Percentiles rank a stretch among this genome's conserved stretches.
Conservation (phyloP, 2,888 invertebrate genomes). For the Xanthia icteritia region DNA sequence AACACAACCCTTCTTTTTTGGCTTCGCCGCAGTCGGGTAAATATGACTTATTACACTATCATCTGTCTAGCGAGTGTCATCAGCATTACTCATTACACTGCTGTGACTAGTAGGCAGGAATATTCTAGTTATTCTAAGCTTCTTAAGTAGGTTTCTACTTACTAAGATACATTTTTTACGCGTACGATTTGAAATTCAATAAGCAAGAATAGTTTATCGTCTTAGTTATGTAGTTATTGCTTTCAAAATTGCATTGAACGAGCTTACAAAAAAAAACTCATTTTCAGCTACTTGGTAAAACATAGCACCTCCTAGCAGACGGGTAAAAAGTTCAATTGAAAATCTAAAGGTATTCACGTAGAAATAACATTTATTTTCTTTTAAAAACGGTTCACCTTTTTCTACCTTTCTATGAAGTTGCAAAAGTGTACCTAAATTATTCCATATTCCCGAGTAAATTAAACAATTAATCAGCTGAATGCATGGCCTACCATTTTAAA, state of each 20-base stretch:
- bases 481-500: conserved; percentile 67
- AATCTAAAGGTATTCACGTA: conserved; percentile 1
- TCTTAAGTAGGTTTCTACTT: no score
- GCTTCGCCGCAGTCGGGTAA: no score
- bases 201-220: not conserved
- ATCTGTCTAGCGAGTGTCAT: no score
- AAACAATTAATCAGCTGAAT: conserved; percentile 84
- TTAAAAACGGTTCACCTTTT: conserved; percentile 16
- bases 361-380: conserved; percentile 20
- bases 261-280: not conserved
- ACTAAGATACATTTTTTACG: not conserved
- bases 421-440: conserved; percentile 50
- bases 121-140: no score
- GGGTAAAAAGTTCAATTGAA: conserved; percentile 22
- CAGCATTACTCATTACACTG: no score
- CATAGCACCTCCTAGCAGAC: not conserved
- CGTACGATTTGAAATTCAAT: conserved; percentile 9
- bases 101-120: no score
- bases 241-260: not conserved
- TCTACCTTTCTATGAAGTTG: conserved; percentile 35
- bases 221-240: not conserved
- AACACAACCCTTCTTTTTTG: no score
- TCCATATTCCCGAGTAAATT: conserved; percentile 74
- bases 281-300: conserved; percentile 20
- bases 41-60: no score